phyloP scores from a whole-genome alignment of 2,888 invertebrate species.

The Empis stercorea region DNA sequence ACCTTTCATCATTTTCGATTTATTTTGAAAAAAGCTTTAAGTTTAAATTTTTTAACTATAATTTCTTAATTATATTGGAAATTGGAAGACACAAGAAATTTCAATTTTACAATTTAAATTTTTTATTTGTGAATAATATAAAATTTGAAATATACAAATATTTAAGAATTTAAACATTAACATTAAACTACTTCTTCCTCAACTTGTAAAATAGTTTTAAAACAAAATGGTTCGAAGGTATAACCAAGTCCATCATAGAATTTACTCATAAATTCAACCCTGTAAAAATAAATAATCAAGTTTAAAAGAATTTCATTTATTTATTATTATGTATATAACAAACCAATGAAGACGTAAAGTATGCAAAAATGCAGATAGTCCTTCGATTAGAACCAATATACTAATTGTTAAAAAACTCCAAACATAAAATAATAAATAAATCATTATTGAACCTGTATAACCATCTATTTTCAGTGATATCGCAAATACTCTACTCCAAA shows the following conservation, averaged over 20 bases:
- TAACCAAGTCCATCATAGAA: conserved; percentile 75
- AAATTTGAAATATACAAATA: too few species aligned
- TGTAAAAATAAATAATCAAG: conserved; percentile 23
- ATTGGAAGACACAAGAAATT: too few species aligned
- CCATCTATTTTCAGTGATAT: conserved; percentile 51
- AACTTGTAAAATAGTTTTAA: conserved; percentile 54
- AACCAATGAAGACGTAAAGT: conserved; percentile 96
- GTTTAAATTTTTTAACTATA: too few species aligned
- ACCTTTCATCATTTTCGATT: too few species aligned
- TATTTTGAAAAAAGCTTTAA: too few species aligned
- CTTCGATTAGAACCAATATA: conserved; percentile 98
- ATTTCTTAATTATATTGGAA: too few species aligned
- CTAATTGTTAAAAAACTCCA: conserved; percentile 89
- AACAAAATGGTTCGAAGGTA: conserved; percentile 73
- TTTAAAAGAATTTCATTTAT: background rate
- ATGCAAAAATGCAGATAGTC: conserved; percentile 97
- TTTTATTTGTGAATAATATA: too few species aligned
- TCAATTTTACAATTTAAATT: too few species aligned
- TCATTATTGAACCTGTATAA: conserved; percentile 59
- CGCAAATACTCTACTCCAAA: conserved; percentile 89
- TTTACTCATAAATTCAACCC: conserved; percentile 96
- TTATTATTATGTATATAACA: conserved; percentile 11
- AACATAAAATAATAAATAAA: conserved; percentile 76
- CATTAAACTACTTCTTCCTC: conserved; percentile 35
- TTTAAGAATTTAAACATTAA: background rate